phyloP scores from a whole-genome alignment of 2,888 invertebrate species.

The Timema cristinae region DNA sequence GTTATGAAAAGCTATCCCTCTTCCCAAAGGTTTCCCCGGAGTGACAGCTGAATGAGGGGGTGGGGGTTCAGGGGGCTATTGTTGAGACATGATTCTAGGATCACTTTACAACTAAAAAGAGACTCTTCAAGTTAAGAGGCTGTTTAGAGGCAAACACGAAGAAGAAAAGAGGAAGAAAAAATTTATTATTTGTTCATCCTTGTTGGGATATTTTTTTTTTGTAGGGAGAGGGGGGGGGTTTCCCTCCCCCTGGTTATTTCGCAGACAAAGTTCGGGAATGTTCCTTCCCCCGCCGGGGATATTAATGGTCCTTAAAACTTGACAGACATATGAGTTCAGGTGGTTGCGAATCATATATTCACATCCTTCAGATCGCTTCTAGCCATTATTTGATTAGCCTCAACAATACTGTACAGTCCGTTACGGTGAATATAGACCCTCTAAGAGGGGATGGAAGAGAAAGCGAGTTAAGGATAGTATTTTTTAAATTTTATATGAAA shows the following conservation, averaged over 20 bases:
- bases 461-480: too few species aligned
- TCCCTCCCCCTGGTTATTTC: too few species aligned
- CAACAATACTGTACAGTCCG: too few species aligned
- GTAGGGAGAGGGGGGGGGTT: too few species aligned
- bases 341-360: constrained; percentile 2
- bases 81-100: constrained; percentile 10
- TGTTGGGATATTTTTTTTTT: too few species aligned
- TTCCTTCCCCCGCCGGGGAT: neutral
- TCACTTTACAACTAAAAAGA: constrained; percentile 19
- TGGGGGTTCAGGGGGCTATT: neutral
- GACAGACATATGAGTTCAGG: neutral
- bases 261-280: neutral
- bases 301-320: constrained; percentile 2
- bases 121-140: constrained; percentile 21
- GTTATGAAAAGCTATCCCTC: neutral
- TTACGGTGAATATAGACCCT: too few species aligned
- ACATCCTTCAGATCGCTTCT: too few species aligned
- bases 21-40: constrained; percentile 2
- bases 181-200: too few species aligned
- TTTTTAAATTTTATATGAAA: too few species aligned
- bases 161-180: too few species aligned
- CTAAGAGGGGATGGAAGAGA: too few species aligned
- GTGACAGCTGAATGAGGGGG: constrained; percentile 21
- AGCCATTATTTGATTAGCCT: too few species aligned
- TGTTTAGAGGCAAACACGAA: constrained; percentile 19